phyloP scores from a whole-genome alignment of 2,113 vertebrate species.

The Hippocampus barbouri region DNA sequence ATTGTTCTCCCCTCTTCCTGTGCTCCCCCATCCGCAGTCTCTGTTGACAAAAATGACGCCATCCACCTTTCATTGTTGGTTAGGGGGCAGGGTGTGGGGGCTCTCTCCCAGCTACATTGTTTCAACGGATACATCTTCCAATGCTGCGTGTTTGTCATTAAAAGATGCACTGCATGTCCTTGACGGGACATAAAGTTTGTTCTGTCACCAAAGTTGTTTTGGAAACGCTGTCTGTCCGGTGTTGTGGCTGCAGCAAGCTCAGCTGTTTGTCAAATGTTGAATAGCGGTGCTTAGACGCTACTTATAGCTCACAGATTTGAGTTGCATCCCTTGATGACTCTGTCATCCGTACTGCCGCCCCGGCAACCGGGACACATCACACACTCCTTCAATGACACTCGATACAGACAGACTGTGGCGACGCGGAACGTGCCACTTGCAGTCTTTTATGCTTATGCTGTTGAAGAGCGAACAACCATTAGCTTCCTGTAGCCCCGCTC shows the following conservation, averaged over 20 bases:
- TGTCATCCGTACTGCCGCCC: constrained; percentile 60
- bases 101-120: constrained; percentile 10
- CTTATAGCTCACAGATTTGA: constrained; percentile 60
- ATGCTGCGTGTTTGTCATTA: constrained; percentile 21
- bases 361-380: constrained; percentile 44
- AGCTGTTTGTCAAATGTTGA: constrained; percentile 62
- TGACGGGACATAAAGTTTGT: constrained; percentile 10
- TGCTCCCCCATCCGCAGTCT: constrained; percentile 27
- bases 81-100: background rate
- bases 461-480: constrained; percentile 27
- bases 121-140: background rate
- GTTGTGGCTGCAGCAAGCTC: constrained; percentile 54
- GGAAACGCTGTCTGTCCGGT: constrained; percentile 48
- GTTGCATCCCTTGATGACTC: constrained; percentile 52
- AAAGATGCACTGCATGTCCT: constrained; percentile 10
- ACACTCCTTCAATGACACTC: constrained; percentile 40
- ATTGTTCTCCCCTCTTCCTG: constrained; percentile 72
- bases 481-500: constrained; percentile 6
- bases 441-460: constrained; percentile 25
- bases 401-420: constrained; percentile 24
- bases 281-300: constrained; percentile 47
- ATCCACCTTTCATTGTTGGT: constrained; percentile 42
- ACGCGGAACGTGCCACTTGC: constrained; percentile 12
- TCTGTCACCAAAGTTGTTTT: constrained; percentile 49
- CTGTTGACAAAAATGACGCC: constrained; percentile 34